Base-by-base conservation (phyloP, 2,113 vertebrate genomes). In the Mastomys natalensis region DNA sequence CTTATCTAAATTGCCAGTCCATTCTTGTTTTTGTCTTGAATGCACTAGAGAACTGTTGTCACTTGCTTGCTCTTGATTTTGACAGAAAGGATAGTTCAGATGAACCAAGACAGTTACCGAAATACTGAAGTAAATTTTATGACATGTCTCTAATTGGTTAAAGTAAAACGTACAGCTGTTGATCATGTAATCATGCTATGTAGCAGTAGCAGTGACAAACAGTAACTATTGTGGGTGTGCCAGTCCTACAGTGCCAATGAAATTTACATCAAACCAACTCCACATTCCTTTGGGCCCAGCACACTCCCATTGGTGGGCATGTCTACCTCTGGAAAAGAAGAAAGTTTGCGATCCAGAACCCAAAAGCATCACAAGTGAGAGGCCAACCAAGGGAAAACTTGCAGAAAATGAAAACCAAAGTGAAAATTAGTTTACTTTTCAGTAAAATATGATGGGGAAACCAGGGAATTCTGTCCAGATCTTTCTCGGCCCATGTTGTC, bases 11-110 rank as follows among this genome's bases (percentile, higher is more conserved):
- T 89, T 92, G 48, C n/a, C 90, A 60, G 11, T 74, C 1, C 3
- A 15, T 80, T 93, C 58, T n/a, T 62, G 37, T 70, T 96, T 58
- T 97, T 37, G 86, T 82, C 55, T 60, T 88, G 37, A 95, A 90
- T 64, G 58, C 1, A 37, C 0, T 34, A n/a, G 78, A 62, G 26
- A 91, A 76, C 5, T 37, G n/a, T 26, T 95, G 29, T 3, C 26
- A 76, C 51, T 48, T 48, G 51, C 51, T 51, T 53, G 87, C 24
- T 60, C 81, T 51, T 82, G 22, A 88, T 81, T 77, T 77, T 77
- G 13, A 87, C 51, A 77, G 24, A 77, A 82, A n/a, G 16, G 19
- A 66, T 87, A 19, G n/a, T 74, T 51, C 77, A 3, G 26, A 74
- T 3, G 7, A 0, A 48, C 2, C 0, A 9, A 87, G 34, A 58